A percentile compares a stretch with the other conserved stretches of the same genome.
These are phyloP conservation scores for Plusia festucae DNA, from an alignment of 2,888 invertebrate species.

Conservation along the genomic window DNA sequence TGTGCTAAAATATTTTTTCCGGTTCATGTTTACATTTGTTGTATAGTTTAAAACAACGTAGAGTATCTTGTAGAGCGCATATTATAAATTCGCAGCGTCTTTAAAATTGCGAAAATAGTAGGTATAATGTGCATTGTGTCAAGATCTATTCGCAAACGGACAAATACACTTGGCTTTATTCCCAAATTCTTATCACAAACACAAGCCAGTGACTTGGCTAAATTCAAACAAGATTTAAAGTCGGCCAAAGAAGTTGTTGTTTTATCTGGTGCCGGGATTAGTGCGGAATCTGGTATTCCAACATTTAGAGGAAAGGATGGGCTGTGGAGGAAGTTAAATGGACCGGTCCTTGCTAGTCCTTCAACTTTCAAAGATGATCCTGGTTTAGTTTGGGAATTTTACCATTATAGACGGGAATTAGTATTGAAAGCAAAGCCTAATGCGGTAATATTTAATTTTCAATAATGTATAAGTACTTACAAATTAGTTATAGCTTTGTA, in stretches of 20 bases:
- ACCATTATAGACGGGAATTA: conserved; percentile 95
- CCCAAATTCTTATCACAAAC: conserved; percentile 21
- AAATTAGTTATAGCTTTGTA: too few relatives aligned
- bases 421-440: conserved; percentile 93
- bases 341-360: conserved; percentile 91
- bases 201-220: conserved; percentile 76
- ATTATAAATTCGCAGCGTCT: neutral
- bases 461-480: neutral
- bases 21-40: too few relatives aligned
- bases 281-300: conserved; percentile 96
- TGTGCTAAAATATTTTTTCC: too few relatives aligned
- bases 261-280: conserved; percentile 94
- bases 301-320: conserved; percentile 96
- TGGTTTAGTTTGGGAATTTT: conserved; percentile 97
- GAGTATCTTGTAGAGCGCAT: too few relatives aligned
- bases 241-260: conserved; percentile 91
- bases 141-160: conserved; percentile 14
- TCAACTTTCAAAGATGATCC: conserved; percentile 92
- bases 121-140: conserved; percentile 17
- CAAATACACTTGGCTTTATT: conserved; percentile 10
- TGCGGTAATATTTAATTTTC: conserved; percentile 83
- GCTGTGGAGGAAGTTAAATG: conserved; percentile 93
- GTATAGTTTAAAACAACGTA: too few relatives aligned
- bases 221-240: conserved; percentile 89
- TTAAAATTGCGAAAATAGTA: neutral